Percentiles rank a stretch among this genome's conserved stretches.
phyloP scores from a whole-genome alignment of 2,113 vertebrate genomes.

The Peucedramus taeniatus region DNA sequence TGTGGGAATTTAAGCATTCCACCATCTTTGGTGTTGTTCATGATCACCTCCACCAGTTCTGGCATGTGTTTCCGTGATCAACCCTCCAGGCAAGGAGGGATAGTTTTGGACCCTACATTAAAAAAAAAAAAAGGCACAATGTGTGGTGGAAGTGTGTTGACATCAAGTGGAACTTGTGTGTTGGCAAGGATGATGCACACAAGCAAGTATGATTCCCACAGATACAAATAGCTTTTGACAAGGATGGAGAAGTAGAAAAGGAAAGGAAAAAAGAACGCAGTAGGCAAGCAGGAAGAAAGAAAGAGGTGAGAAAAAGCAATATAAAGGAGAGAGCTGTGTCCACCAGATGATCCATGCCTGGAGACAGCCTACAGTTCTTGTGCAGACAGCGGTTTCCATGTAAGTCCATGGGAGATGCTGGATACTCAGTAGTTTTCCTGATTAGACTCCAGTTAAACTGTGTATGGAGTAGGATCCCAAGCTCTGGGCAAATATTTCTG shows the following conservation, averaged over 20 bases:
- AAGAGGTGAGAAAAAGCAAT: not conserved
- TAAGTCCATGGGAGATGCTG: not conserved
- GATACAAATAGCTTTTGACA: not conserved
- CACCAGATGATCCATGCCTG: not conserved
- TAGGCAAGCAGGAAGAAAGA: not conserved
- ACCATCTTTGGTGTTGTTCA: not conserved
- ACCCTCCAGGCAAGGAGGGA: not conserved
- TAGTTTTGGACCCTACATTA: not conserved
- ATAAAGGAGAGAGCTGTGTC: not conserved
- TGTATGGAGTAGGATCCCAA: not conserved
- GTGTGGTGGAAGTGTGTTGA: not conserved
- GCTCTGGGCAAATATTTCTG: not conserved
- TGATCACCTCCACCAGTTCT: not conserved
- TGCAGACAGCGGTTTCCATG: not conserved
- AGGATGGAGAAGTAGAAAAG: not conserved
- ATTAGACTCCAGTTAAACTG: not conserved
- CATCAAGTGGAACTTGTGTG: not conserved
- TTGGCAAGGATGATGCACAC: not conserved
- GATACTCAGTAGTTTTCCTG: not conserved
- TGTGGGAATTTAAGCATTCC: accelerated
- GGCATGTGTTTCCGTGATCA: not conserved
- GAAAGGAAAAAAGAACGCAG: not conserved
- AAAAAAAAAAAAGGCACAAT: not conserved
- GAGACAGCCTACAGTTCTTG: not conserved
- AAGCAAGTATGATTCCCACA: not conserved